Evolutionary conservation across 2,797 vertebrate species (phyloP).

Genomic region (Epinephelus coioides): DNA sequence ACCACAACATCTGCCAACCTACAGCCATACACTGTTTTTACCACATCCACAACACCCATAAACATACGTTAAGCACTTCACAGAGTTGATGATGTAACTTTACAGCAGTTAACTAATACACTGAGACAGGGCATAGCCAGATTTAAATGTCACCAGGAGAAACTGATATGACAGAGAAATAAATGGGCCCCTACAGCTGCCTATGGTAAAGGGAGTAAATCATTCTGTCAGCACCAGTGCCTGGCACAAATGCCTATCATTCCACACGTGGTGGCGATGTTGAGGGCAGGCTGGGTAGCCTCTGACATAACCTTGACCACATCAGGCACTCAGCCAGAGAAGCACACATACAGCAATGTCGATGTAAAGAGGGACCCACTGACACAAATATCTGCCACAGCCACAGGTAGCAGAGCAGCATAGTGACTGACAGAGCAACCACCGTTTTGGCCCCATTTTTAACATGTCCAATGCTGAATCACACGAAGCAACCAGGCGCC

Average conservation of each 20-base stretch:
- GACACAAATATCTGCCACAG: constrained; percentile 10
- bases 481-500: constrained; percentile 31
- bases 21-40: neutral
- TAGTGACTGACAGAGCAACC: neutral
- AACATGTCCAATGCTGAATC: constrained; percentile 13
- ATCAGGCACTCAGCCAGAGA: neutral
- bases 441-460: constrained; percentile 7
- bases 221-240: constrained; percentile 45
- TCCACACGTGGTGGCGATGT: constrained; percentile 28
- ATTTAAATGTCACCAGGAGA: constrained; percentile 28
- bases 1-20: constrained; percentile 16
- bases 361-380: neutral
- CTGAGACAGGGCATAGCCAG: neutral
- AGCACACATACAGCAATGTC: neutral
- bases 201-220: constrained; percentile 22
- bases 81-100: neutral
- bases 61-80: neutral
- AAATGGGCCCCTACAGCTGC: constrained; percentile 39
- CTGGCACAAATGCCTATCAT: constrained; percentile 39
- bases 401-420: constrained; percentile 18
- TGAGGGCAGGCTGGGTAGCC: constrained; percentile 21
- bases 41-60: neutral
- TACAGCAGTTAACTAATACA: neutral
- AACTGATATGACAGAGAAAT: constrained; percentile 44
- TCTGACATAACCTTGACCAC: constrained; percentile 42